Conservation (phyloP, 2,797 vertebrate genomes). For the Aulostomus chinensis region DNA sequence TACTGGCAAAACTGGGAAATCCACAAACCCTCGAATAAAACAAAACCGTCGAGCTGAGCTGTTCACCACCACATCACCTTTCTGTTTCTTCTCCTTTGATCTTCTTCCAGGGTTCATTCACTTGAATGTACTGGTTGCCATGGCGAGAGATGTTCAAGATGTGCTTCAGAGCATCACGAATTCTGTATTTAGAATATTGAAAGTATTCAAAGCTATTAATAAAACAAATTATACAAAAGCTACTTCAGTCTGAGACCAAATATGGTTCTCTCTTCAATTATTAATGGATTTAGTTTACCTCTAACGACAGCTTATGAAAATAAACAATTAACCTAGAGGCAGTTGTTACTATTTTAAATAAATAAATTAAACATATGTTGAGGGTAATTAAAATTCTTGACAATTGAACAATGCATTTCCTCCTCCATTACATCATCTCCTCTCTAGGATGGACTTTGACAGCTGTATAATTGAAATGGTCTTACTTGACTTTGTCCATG, state of each 20-base stretch:
- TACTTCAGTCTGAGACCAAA: too few relatives aligned
- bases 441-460: background rate
- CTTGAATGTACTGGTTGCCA: constrained; percentile 97
- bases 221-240: too few relatives aligned
- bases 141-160: constrained; percentile 94
- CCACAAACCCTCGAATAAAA: background rate
- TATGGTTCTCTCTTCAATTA: too few relatives aligned
- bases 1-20: background rate
- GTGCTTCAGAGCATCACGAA: constrained; percentile 91
- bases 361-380: background rate
- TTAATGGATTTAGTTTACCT: too few relatives aligned
- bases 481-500: constrained; percentile 93
- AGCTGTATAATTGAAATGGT: background rate
- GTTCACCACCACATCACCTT: constrained; percentile 68
- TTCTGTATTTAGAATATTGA: constrained; percentile 67
- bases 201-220: background rate
- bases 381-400: background rate
- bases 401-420: background rate
- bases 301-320: too few relatives aligned
- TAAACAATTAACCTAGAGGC: too few relatives aligned
- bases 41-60: background rate
- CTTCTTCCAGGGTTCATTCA: constrained; percentile 94
- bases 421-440: background rate
- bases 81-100: constrained; percentile 89
- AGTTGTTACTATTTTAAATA: background rate